Conservation (phyloP, 2,888 invertebrate species). For the Epinotia brunnichana region DNA sequence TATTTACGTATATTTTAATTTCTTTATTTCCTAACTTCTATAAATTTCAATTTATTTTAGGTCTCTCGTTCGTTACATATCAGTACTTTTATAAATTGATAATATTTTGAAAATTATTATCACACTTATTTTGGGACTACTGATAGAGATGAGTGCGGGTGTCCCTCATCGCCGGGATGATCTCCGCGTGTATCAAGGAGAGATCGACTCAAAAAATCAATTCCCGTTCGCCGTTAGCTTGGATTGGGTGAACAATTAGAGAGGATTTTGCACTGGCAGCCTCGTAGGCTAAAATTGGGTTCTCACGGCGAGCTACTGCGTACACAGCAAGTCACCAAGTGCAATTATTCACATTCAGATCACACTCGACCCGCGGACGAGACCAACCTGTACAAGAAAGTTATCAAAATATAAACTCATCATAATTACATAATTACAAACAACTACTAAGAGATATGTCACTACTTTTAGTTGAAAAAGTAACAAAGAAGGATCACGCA, state of each 20-base stretch:
- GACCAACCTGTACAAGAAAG: neutral
- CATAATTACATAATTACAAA: no score
- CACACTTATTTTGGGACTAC: neutral
- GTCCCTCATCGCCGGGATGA: neutral
- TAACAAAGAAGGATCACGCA: neutral
- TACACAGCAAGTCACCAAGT: no score
- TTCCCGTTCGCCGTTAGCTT: neutral
- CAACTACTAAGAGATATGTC: no score
- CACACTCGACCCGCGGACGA: neutral
- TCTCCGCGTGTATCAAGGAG: neutral
- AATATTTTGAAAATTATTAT: neutral
- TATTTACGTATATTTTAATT: no score
- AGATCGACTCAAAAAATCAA: neutral
- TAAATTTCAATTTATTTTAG: no score
- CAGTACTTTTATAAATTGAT: no score
- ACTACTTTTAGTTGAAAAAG: neutral
- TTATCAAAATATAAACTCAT: no score
- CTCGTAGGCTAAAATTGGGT: constrained; percentile 3
- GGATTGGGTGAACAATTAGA: neutral
- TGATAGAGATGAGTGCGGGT: neutral
- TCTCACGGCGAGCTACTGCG: constrained; percentile 1
- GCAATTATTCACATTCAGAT: no score
- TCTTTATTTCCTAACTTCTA: no score
- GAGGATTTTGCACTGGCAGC: neutral
- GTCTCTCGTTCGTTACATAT: no score